Conservation (phyloP, 1,140 invertebrate species). For the Leguminivora glycinivorella region DNA sequence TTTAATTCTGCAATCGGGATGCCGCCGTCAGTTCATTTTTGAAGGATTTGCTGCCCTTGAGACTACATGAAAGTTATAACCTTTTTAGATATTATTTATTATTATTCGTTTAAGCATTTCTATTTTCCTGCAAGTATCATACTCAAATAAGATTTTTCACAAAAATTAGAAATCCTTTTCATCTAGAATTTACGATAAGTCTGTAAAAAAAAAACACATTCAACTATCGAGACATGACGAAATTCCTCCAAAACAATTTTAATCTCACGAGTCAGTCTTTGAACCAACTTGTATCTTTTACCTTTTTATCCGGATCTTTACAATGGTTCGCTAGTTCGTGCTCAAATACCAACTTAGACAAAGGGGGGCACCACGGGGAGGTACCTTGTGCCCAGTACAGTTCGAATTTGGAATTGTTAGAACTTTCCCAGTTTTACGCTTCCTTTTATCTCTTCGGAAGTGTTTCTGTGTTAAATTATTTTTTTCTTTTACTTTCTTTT, state of each 20-base stretch:
- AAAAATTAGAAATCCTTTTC: too few relatives aligned
- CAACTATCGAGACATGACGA: background rate
- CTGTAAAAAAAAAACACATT: background rate
- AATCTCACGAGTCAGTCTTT: slow-evolving; percentile 45
- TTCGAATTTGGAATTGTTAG: slow-evolving; percentile 58
- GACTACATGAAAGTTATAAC: background rate
- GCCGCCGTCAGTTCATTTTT: slow-evolving; percentile 1
- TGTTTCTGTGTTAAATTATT: slow-evolving; percentile 73
- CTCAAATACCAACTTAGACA: slow-evolving; percentile 75
- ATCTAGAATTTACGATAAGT: background rate
- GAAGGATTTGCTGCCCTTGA: background rate
- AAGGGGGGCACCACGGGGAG: slow-evolving; percentile 67
- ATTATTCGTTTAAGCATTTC: too few relatives aligned
- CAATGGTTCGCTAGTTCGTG: slow-evolving; percentile 59
- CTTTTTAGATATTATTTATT: background rate
- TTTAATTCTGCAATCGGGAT: slow-evolving; percentile 6
- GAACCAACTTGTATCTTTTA: slow-evolving; percentile 56
- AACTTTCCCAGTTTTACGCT: slow-evolving; percentile 73
- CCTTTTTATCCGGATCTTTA: slow-evolving; percentile 53
- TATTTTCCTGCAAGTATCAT: too few relatives aligned
- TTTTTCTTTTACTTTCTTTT: slow-evolving; percentile 57
- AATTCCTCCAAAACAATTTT: slow-evolving; percentile 51
- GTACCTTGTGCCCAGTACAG: slow-evolving; percentile 61
- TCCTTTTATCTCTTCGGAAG: slow-evolving; percentile 68
- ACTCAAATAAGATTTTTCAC: too few relatives aligned